Evolutionary conservation across 1,140 invertebrate species (phyloP).

Genomic region (Heliconius melpomene): DNA sequence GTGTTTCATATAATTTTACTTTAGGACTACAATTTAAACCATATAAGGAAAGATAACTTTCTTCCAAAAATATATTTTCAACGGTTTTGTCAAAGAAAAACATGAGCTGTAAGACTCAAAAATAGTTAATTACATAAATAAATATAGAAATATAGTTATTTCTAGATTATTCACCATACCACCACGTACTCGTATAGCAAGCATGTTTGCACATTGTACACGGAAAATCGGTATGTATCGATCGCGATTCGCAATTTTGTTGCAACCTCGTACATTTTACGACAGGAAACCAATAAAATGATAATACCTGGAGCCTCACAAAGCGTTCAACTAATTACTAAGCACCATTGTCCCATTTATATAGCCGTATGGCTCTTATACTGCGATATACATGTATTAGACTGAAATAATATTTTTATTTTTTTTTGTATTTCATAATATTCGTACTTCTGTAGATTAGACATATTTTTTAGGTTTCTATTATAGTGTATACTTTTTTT

Average conservation of each 20-base stretch:
- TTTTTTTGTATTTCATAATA: too few species aligned
- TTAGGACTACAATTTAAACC: too few species aligned
- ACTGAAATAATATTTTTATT: not conserved
- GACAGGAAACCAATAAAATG: constrained; percentile 76
- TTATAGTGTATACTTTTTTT: too few species aligned
- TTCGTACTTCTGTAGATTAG: too few species aligned
- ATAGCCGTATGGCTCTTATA: not conserved
- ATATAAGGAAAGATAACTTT: too few species aligned
- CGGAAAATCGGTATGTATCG: constrained; percentile 66
- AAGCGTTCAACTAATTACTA: constrained; percentile 61
- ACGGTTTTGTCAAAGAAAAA: too few species aligned
- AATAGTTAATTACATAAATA: not conserved
- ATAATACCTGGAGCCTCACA: constrained; percentile 66
- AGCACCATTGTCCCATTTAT: constrained; percentile 28
- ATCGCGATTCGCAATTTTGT: constrained; percentile 57
- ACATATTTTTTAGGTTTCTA: too few species aligned
- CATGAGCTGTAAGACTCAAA: too few species aligned
- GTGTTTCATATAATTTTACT: too few species aligned
- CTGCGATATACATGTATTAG: not conserved
- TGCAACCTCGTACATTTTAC: constrained; percentile 69
- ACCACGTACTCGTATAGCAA: constrained; percentile 24
- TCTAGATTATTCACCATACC: constrained; percentile 31
- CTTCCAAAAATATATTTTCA: too few species aligned
- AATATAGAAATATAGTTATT: constrained; percentile 19
- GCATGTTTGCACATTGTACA: constrained; percentile 21